Evolutionary conservation across 2,888 invertebrate genomes (phyloP).

Genomic region (Limnephilus auricula): DNA sequence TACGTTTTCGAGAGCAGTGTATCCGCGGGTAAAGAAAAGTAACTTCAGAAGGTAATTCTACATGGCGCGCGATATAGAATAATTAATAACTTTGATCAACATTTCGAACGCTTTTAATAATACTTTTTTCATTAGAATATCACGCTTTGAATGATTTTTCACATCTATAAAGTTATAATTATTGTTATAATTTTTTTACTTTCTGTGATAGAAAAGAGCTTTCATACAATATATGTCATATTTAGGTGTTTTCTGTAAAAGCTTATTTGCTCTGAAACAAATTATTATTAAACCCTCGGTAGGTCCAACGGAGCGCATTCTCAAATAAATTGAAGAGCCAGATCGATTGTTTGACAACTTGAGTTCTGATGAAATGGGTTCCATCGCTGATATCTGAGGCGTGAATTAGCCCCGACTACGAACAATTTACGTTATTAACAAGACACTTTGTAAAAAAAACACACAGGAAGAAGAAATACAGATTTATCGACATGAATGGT

Average conservation of each 20-base stretch:
- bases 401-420: conserved; percentile 23
- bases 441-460: background rate
- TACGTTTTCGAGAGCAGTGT: too few relatives aligned
- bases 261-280: background rate
- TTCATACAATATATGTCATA: too few relatives aligned
- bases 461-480: background rate
- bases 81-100: too few relatives aligned
- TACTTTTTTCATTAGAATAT: too few relatives aligned
- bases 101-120: too few relatives aligned
- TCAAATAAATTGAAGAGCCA: conserved; percentile 18
- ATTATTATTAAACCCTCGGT: background rate
- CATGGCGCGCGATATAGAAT: too few relatives aligned
- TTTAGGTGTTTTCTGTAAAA: background rate
- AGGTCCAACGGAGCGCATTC: background rate
- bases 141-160: too few relatives aligned
- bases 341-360: conserved; percentile 43
- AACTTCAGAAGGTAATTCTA: too few relatives aligned
- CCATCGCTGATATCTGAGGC: background rate
- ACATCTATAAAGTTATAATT: too few relatives aligned
- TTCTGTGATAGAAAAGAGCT: too few relatives aligned
- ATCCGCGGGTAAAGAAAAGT: too few relatives aligned
- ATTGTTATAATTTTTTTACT: too few relatives aligned
- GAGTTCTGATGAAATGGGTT: conserved; percentile 26
- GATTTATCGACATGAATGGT: background rate
- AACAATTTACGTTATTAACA: background rate